These are phyloP conservation scores for Autographa pulchrina DNA, from an alignment of 2,888 invertebrate species.

Conservation along the genomic window DNA sequence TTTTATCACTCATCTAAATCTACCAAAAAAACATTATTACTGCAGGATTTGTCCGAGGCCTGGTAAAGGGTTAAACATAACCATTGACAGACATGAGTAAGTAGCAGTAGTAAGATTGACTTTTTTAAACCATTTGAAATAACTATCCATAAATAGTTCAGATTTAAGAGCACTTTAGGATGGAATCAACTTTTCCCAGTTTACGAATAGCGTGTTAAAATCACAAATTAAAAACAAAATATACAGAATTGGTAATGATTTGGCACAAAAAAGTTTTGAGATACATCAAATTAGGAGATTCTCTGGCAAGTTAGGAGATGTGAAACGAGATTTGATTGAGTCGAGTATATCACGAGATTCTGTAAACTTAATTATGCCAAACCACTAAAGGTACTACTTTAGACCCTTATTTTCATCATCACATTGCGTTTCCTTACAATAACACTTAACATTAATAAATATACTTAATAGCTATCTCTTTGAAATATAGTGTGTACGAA, in stretches of 20 bases:
- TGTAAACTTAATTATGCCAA: constrained; percentile 76
- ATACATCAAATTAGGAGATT: constrained; percentile 58
- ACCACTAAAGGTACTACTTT: constrained; percentile 79
- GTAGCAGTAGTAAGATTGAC: constrained; percentile 70
- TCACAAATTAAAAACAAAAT: constrained; percentile 73
- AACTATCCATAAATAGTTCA: constrained; percentile 82
- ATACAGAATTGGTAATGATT: constrained; percentile 63
- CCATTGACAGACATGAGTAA: constrained; percentile 81
- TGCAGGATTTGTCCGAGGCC: no score
- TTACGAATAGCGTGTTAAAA: constrained; percentile 77
- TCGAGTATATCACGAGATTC: constrained; percentile 62
- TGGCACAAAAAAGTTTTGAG: constrained; percentile 55
- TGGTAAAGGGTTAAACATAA: no score
- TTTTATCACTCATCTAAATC: no score
- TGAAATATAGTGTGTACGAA: constrained; percentile 63
- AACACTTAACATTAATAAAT: constrained; percentile 74
- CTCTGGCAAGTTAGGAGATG: constrained; percentile 28
- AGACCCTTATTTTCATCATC: constrained; percentile 86
- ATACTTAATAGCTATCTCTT: constrained; percentile 68
- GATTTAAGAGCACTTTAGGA: constrained; percentile 89
- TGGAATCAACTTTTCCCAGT: constrained; percentile 86
- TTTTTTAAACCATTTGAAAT: constrained; percentile 72
- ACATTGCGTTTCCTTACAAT: constrained; percentile 85
- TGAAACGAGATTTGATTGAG: constrained; percentile 23
- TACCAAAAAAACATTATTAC: no score